Percentiles rank a stretch among this genome's conserved stretches.
Evolutionary conservation across 2,888 invertebrate species (phyloP).

Genomic region (Nymphalis urticae): DNA sequence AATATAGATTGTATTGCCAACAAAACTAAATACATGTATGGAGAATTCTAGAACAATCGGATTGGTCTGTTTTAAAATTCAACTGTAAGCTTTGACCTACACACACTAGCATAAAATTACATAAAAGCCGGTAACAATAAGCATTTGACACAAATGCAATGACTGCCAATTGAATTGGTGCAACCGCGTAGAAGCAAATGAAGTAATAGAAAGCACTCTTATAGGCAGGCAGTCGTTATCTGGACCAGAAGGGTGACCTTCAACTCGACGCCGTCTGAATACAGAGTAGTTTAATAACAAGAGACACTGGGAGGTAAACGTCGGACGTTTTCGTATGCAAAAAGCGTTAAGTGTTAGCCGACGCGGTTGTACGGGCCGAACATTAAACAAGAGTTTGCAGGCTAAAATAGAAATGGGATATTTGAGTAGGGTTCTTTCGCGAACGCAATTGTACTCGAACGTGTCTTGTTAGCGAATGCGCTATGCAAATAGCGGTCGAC

Average conservation of each 20-base stretch:
- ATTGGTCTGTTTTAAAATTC: too few relatives aligned
- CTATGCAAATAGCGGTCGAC: conserved; percentile 67
- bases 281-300: conserved; percentile 75
- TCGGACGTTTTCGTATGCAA: conserved; percentile 79
- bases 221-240: conserved; percentile 65
- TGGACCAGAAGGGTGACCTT: conserved; percentile 72
- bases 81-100: too few relatives aligned
- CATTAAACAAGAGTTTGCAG: conserved; percentile 79
- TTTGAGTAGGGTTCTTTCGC: conserved; percentile 81
- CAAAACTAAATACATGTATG: too few relatives aligned
- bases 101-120: too few relatives aligned
- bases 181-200: conserved; percentile 21
- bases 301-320: conserved; percentile 72
- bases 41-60: too few relatives aligned
- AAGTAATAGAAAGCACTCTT: conserved; percentile 29
- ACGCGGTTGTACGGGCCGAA: conserved; percentile 78
- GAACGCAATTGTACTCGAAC: conserved; percentile 79
- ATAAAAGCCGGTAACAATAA: not conserved
- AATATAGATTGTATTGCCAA: too few relatives aligned
- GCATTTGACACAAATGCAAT: not conserved
- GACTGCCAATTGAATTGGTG: not conserved
- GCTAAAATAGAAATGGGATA: conserved; percentile 80
- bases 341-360: conserved; percentile 81
- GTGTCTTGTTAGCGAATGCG: conserved; percentile 81
- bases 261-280: conserved; percentile 70